Evolutionary conservation across 2,888 invertebrate genomes (phyloP), one percentile per base, ranked within the genome.

Genomic region (Hemistola chrysoprasaria): DNA sequence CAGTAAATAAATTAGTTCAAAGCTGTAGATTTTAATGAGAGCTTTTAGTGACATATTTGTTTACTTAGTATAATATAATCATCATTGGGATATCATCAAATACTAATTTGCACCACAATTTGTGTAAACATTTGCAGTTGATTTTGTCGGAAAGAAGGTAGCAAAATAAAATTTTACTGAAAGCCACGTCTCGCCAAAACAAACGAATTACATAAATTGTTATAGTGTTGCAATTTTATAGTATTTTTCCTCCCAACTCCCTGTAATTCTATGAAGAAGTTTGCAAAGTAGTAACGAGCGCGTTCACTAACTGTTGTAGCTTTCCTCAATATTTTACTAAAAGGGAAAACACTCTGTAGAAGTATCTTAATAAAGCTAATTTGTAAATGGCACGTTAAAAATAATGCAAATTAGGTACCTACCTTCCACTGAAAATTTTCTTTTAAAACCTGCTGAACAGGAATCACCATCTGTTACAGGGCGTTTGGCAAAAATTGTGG

Each of bases 381-480:
- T 41, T 39, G 31, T 25, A 46, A 46, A 46, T 30, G 36, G 46
- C 20, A 41, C 41, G 31, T 35, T 47, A 31, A 35, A 46, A 41
- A 47, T 38, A 46, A 46, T 47, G 46, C 41, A 41, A 47, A 47
- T 41, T 31, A 47, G 37, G 34, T 27, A 39, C 30, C 34, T 27
- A 39, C 30, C 38, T 30, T 38, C 38, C 41, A 31, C 11, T 22
- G n/a, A 10, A 25, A 31, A 20, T 38, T 47, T 41, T 41, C 28
- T 27, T 35, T 38, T 35, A n/a, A 40, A 37, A 28, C 28, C 25
- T 40, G 40, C 36, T 6, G 11, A 16, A 38, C 43, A 28, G 32
- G 25, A 36, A 36, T 40, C 25, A 6, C 45, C 45, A 40, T 45
- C 40, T 40, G 45, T 34, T 42, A 37, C 28, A 11, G 32, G 23